Percentiles rank a stretch among this genome's conserved stretches.
phyloP scores from a whole-genome alignment of 2,113 vertebrate species.

The Macquaria australasica region DNA sequence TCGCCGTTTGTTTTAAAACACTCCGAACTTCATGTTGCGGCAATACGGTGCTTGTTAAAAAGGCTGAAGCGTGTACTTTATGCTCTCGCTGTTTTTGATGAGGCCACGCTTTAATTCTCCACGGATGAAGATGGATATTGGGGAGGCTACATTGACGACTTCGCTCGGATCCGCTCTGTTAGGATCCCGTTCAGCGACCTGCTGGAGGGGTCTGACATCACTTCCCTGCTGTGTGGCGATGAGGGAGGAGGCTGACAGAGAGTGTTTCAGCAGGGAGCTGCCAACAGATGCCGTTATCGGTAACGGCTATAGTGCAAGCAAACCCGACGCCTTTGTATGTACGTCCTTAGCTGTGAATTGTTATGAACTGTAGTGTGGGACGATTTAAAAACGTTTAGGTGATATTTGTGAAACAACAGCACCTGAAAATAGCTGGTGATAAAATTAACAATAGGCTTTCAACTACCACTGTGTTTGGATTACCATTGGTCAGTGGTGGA shows the following conservation, averaged over 20 bases:
- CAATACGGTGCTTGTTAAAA: conserved; percentile 83
- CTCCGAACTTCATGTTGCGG: conserved; percentile 64
- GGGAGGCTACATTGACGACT: background rate
- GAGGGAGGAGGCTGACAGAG: conserved; percentile 21
- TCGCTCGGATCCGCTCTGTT: background rate
- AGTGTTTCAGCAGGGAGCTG: background rate
- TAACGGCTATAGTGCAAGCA: background rate
- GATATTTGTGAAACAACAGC: background rate
- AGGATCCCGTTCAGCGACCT: conserved; percentile 28
- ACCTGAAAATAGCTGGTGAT: background rate
- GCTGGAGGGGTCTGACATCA: conserved; percentile 48
- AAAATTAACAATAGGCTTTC: background rate
- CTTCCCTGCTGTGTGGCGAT: conserved; percentile 33
- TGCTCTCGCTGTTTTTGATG: conserved; percentile 63
- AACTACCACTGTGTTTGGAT: background rate
- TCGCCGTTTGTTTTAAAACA: conserved; percentile 87
- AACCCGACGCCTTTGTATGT: too few species aligned
- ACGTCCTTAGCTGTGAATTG: background rate
- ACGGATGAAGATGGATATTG: conserved; percentile 92
- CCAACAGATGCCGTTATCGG: background rate
- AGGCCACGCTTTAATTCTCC: conserved; percentile 1
- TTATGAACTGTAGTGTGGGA: background rate
- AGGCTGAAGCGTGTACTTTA: conserved; percentile 75
- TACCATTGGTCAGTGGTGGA: too few species aligned
- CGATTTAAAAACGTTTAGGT: background rate